Conservation (phyloP, 37 sponge, comb jelly and placozoan species). For the Eunapius fragilis region DNA sequence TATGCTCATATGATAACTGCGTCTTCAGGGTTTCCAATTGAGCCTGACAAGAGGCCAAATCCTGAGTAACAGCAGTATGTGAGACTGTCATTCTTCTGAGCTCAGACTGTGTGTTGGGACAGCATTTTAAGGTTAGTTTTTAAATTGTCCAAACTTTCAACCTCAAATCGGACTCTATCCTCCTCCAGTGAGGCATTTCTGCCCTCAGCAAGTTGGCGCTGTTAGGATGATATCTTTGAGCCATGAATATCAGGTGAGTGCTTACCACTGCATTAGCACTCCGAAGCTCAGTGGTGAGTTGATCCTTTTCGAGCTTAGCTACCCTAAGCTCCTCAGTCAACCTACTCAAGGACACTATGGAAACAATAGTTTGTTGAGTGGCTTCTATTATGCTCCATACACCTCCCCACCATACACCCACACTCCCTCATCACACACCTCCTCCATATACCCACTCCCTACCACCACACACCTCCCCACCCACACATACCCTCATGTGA, state of each 20-base stretch:
- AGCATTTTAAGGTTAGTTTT: no score
- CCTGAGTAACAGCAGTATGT: neutral
- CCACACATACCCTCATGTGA: neutral
- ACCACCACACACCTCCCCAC: neutral
- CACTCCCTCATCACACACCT: neutral
- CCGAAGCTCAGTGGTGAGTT: neutral
- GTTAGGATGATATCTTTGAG: neutral
- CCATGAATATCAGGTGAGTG: neutral
- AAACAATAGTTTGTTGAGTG: neutral
- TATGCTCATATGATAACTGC: constrained; percentile 11
- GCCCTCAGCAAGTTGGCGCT: neutral
- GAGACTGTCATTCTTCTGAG: constrained; percentile 13
- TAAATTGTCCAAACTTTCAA: neutral
- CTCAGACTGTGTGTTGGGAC: no score
- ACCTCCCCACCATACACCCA: neutral
- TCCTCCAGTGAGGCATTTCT: neutral
- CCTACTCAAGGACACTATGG: constrained; percentile 4
- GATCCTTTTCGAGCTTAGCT: neutral
- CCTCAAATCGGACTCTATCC: neutral
- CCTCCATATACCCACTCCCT: neutral
- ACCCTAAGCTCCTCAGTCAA: constrained; percentile 25
- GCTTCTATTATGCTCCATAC: neutral
- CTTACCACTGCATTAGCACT: neutral
- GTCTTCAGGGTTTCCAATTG: constrained; percentile 25
- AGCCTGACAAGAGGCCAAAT: constrained; percentile 14